Evolutionary conservation across 2,888 invertebrate genomes (phyloP).

Genomic region (Hydrotaea cyrtoneurina): DNA sequence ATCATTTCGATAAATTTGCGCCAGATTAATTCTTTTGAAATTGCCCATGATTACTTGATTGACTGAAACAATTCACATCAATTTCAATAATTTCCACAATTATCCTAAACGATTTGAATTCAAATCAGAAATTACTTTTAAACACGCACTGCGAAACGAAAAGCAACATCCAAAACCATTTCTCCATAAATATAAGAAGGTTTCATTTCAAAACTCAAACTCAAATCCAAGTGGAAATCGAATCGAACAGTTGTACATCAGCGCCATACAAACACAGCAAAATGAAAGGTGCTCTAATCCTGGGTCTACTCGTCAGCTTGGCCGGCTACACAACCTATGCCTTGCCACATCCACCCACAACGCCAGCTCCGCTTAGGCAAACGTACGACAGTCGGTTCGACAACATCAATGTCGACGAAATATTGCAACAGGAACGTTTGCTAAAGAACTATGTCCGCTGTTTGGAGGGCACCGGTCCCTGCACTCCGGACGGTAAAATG

Average conservation of each 20-base stretch:
- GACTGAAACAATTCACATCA: conserved; percentile 60
- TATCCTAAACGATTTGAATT: background rate
- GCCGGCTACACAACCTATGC: background rate
- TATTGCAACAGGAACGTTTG: conserved; percentile 85
- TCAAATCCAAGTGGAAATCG: background rate
- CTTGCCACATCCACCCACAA: conserved; percentile 71
- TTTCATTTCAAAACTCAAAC: background rate
- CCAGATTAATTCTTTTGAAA: conserved; percentile 14
- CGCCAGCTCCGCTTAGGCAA: conserved; percentile 58
- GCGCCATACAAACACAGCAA: background rate
- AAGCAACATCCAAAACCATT: too few relatives aligned
- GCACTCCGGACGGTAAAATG: conserved; percentile 86
- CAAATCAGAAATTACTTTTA: background rate
- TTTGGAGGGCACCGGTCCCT: conserved; percentile 84
- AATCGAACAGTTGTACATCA: background rate
- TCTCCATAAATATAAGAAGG: background rate
- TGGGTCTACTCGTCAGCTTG: background rate
- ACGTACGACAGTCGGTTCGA: conserved; percentile 86
- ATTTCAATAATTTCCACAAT: conserved; percentile 21
- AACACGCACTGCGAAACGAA: background rate
- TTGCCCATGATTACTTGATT: conserved; percentile 17
- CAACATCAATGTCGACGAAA: conserved; percentile 85
- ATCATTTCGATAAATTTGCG: background rate
- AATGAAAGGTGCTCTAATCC: background rate
- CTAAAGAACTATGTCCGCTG: conserved; percentile 86